Percentiles rank a stretch among this genome's conserved stretches.
Evolutionary conservation across 2,113 vertebrate species (phyloP).

Genomic region (Pipa parva): DNA sequence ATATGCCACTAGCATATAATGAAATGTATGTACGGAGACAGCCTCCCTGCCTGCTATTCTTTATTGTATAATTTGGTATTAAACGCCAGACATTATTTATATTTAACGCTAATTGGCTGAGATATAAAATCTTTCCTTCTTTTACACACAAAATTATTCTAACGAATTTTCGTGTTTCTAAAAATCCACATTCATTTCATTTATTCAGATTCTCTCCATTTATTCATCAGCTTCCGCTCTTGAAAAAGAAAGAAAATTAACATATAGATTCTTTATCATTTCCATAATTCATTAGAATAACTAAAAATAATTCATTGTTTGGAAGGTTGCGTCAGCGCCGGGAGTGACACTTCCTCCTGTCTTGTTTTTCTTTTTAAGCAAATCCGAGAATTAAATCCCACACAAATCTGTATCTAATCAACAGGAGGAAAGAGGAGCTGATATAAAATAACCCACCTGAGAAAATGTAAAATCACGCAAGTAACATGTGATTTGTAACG

Average conservation of each 20-base stretch:
- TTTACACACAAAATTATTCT: conserved; percentile 23
- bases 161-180: conserved; percentile 57
- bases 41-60: neutral
- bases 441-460: too few species aligned
- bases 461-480: too few species aligned
- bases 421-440: too few species aligned
- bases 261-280: conserved; percentile 54
- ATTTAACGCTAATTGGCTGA: conserved; percentile 59
- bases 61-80: conserved; percentile 46
- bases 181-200: conserved; percentile 74
- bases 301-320: conserved; percentile 70
- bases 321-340: conserved; percentile 41
- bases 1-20: too few species aligned
- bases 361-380: conserved; percentile 44
- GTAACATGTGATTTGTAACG: too few species aligned
- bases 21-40: neutral
- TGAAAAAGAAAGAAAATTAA: conserved; percentile 80
- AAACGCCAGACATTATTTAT: conserved; percentile 45
- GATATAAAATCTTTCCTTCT: conserved; percentile 11
- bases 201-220: conserved; percentile 77
- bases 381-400: conserved; percentile 14
- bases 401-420: neutral
- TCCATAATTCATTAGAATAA: conserved; percentile 72
- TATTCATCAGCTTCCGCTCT: conserved; percentile 62
- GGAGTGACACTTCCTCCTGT: conserved; percentile 50